These are phyloP conservation scores for Candoia aspera DNA, from an alignment of 2,113 vertebrate species.

Conservation along the genomic window DNA sequence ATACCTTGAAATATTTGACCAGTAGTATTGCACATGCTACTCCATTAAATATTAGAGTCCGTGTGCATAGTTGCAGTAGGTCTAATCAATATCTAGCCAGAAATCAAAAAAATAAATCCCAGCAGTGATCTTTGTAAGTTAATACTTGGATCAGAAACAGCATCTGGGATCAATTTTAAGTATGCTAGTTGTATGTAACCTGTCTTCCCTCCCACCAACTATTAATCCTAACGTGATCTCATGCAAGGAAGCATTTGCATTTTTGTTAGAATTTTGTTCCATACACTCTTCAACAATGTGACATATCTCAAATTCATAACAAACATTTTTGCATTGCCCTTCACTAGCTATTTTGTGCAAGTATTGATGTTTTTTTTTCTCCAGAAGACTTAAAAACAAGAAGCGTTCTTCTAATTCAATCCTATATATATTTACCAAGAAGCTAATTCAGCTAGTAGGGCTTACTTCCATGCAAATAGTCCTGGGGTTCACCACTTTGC, in stretches of 20 bases:
- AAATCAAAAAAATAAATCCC: conserved; percentile 60
- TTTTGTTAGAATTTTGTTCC: background rate
- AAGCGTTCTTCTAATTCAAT: conserved; percentile 15
- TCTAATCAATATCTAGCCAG: conserved; percentile 60
- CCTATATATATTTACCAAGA: background rate
- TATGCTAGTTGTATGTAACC: conserved; percentile 28
- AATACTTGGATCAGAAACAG: conserved; percentile 50
- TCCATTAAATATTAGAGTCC: conserved; percentile 65
- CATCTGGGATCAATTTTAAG: conserved; percentile 66
- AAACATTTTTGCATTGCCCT: background rate
- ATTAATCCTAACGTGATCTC: conserved; percentile 12
- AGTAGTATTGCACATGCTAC: conserved; percentile 63
- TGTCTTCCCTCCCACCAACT: background rate
- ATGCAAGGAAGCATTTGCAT: conserved; percentile 37
- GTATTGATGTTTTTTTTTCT: background rate
- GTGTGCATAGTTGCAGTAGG: conserved; percentile 50
- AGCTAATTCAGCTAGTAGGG: background rate
- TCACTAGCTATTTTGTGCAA: conserved; percentile 29
- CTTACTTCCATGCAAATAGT: background rate
- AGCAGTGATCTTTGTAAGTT: conserved; percentile 45
- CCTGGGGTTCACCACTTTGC: background rate
- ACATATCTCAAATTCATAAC: background rate
- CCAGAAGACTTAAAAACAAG: conserved; percentile 24
- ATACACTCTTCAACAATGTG: background rate
- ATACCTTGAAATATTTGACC: conserved; percentile 57